Evolutionary conservation across 2,888 invertebrate species (phyloP).

Genomic region (Cantharis lateralis): DNA sequence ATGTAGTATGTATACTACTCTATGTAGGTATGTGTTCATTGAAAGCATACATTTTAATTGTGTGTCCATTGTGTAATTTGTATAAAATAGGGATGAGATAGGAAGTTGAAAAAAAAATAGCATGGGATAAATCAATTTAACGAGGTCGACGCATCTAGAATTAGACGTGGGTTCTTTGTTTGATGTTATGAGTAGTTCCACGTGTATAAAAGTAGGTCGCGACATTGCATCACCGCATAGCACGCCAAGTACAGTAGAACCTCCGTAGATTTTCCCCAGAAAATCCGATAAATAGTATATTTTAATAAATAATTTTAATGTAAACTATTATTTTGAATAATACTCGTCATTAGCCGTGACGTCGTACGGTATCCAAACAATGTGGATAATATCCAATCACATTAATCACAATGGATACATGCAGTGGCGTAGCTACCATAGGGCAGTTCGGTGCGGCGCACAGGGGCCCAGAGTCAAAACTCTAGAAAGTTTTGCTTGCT

Average conservation of each 20-base stretch:
- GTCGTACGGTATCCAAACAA: too few relatives aligned
- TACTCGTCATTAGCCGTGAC: too few relatives aligned
- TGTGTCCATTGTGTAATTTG: not conserved
- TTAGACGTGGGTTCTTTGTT: slow-evolving; percentile 34
- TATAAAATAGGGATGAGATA: not conserved
- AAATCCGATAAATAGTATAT: not conserved
- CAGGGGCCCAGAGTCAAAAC: too few relatives aligned
- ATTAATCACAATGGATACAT: too few relatives aligned
- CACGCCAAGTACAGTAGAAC: not conserved
- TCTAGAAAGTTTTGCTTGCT: too few relatives aligned
- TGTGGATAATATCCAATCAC: too few relatives aligned
- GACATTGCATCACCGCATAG: slow-evolving; percentile 37
- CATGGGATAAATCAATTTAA: slow-evolving; percentile 4
- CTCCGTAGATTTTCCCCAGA: not conserved
- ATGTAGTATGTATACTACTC: too few relatives aligned
- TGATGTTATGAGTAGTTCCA: slow-evolving; percentile 35
- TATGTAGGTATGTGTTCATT: not conserved
- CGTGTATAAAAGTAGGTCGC: slow-evolving; percentile 42
- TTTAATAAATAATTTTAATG: not conserved
- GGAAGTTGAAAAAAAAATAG: not conserved
- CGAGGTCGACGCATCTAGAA: slow-evolving; percentile 38
- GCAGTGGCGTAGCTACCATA: too few relatives aligned
- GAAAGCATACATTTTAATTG: not conserved
- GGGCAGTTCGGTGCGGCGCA: too few relatives aligned
- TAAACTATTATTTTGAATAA: not conserved